Evolutionary conservation across 1,140 invertebrate genomes (phyloP), one percentile per base, ranked within the genome.

Genomic region (Hormaphis cornu): DNA sequence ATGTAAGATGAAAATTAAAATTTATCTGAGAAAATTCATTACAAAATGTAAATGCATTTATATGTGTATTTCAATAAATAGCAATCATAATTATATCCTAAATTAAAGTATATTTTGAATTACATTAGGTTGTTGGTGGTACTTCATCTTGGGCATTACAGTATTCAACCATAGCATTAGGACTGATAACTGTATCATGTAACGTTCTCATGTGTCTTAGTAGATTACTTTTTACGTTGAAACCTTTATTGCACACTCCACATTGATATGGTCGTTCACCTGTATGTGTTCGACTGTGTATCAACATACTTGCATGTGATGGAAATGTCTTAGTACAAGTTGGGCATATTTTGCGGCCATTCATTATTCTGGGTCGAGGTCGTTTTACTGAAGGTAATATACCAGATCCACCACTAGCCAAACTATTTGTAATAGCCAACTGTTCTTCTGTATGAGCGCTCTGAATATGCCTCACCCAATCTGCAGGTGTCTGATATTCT

Each of bases 401-500:
- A 77, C 78, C 78, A 79, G 81, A 77, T 80, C 80, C 78, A 77
- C 78, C 76, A 83, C 83, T 81, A 79, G 86, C 87, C 72, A 83
- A 84, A 79, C 86, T 89, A 77, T 90, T 90, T 79, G 86, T 87
- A 74, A 89, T 78, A 73, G 88, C 87, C 77, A 91, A 78, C 81
- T 91, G 88, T 77, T 87, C 85, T 75, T 91, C 89, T 0, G 89
- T 90, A 76, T 91, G 89, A 63, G 87, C 85, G 71, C 83, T 87
- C 76, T 90, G 88, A 77, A 90, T 88, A 72, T 91, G 89, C 40
- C 88, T 83, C 14, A 90, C 89, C 89, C 89, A 91, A 79, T 89
- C 87, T 59, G 84, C 88, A 0, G 89, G 89, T 63, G 87, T 89
- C 26, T 86, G 83, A 79, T 89, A 90, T 75, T 86, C 87, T 75